Evolutionary conservation across 2,888 invertebrate species (phyloP), one percentile per base, ranked within the genome.

Genomic region (Cryptosula pallasiana): DNA sequence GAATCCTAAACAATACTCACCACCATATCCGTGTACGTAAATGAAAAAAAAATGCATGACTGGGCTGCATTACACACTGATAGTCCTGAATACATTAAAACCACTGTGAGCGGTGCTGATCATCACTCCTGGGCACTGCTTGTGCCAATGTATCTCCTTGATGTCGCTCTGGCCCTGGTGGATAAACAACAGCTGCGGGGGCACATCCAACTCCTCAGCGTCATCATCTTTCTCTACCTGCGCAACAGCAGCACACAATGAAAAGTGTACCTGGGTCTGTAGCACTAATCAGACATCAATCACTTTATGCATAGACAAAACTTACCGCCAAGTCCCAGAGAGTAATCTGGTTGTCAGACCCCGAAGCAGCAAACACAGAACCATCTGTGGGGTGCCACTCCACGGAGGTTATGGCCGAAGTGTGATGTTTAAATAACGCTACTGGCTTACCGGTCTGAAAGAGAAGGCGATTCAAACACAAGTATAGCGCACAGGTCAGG

Each of bases 131-230:
- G 96, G 92, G 75, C 97, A 88, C 87, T 99, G 97, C 34, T 91
- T 90, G 86, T 99, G 98, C 98, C 99, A 99, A 83, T 98, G 98
- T 35, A 98, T 86, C 87, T 99, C 99, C 84, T 99, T 99, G 72
- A 99, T 92, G 83, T 99, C 96, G 73, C 90, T 91, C 85, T 98
- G 98, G 57, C 99, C 99, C 87, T 96, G 94, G 83, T 99, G 99
- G 77, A 98, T 94, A 84, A 99, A 99, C 75, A 99, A 87, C 69
- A 99, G 86, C 84, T 99, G 98, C 0, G 97, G 94, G 34, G 99
- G 98, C 71, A 97, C 69, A 16, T 69, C 72, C n/a, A 72, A 55
- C 20, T 36, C 54, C n/a, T 77, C 75, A 1, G 55, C 75, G 13
- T 57, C 71, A 35, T 72, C 73, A 45, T 71, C 72, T n/a, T 29